Evolutionary conservation across 1,140 invertebrate species (phyloP).

Genomic region (Microplitis mediator): DNA sequence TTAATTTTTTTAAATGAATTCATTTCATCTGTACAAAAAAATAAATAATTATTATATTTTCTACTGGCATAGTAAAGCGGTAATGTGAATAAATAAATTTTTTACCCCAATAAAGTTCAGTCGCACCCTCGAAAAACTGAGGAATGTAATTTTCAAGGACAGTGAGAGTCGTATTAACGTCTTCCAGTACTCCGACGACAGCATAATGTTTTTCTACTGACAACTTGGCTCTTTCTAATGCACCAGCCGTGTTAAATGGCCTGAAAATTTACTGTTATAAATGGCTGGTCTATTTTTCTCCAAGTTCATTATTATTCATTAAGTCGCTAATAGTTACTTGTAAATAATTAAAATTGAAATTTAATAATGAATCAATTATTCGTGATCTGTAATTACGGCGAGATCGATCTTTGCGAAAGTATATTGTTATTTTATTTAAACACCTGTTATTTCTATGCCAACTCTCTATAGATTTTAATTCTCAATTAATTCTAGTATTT

Average conservation of each 20-base stretch:
- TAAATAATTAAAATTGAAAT: not conserved
- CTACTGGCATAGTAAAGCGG: not conserved
- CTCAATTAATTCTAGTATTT: too few species aligned
- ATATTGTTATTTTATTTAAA: too few species aligned
- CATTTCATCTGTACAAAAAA: conserved; percentile 69
- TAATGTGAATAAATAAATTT: conserved; percentile 26
- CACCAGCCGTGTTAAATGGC: conserved; percentile 84
- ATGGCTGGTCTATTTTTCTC: too few species aligned
- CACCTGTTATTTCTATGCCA: too few species aligned
- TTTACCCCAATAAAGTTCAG: conserved; percentile 80
- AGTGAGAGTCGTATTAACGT: conserved; percentile 82
- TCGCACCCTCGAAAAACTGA: conserved; percentile 80
- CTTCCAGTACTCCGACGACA: conserved; percentile 86
- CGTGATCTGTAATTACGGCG: too few species aligned
- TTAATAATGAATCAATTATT: conserved; percentile 13
- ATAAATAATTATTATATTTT: not conserved
- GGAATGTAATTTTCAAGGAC: conserved; percentile 86
- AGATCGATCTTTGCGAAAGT: too few species aligned
- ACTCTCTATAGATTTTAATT: too few species aligned
- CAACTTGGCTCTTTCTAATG: conserved; percentile 80
- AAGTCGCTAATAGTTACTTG: not conserved
- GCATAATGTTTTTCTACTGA: conserved; percentile 86
- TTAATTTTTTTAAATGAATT: conserved; percentile 81
- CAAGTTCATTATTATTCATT: too few species aligned
- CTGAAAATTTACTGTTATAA: conserved; percentile 55